Evolutionary conservation across 2,888 invertebrate species (phyloP), one percentile per base, ranked within the genome.

Genomic region (Sclerodermus sp.): DNA sequence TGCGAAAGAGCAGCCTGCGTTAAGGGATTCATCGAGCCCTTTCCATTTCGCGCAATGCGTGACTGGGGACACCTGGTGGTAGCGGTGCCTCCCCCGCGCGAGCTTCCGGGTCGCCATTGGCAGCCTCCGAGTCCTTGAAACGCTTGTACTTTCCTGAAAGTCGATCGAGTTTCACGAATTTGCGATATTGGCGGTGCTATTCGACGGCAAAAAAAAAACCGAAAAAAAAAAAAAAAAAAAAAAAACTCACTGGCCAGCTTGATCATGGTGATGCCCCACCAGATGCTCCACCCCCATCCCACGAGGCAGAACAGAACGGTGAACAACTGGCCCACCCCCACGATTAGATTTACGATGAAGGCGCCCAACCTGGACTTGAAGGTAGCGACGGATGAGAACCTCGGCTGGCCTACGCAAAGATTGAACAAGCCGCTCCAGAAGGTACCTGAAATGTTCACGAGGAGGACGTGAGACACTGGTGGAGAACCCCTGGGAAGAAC

Each of bases 271-370:
- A 94, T 88, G 1, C 96, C 97, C 97, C 97, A 97, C 87, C 95
- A 95, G 58, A 97, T 89, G 53, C 95, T 93, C 97, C 97, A 97
- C 63, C 96, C 96, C 96, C 96, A 97, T 14, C 97, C 93, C 36
- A 93, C 95, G 45, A 95, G 85, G 71, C 96, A 90, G 82, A 97
- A 96, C 46, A 96, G 84, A 45, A 96, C 91, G 17, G 96, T 96
- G 81, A 96, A 94, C 67, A 93, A 82, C 80, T 97, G 97, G 14
- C 92, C 87, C 48, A 89, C 82, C 0, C 94, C 96, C 49, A 96
- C 92, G 61, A 93, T 80, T 31, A 89, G 79, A 79, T 96, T 91
- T 53, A 96, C 90, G 58, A 94, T 83, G 64, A 96, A 85, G 1
- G 94, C 86, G 17, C 91, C 91, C 63, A 92, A 81, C 57, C 92